Evolutionary conservation across 2,797 vertebrate species (phyloP).

Genomic region (Dendrocincla fuliginosa): DNA sequence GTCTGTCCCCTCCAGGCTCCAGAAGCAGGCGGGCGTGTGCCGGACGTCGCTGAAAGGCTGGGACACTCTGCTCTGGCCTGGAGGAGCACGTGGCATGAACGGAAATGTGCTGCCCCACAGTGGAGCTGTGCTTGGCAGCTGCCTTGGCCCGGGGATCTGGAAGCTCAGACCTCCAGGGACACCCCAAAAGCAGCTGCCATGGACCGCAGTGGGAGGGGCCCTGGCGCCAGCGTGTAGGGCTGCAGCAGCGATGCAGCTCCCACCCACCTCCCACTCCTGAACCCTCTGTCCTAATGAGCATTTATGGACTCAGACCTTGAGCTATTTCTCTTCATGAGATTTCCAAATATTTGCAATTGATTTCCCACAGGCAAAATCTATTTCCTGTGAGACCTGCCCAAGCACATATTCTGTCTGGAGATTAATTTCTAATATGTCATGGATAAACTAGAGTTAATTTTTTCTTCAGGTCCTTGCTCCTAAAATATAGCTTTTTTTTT

Average conservation of each 20-base stretch:
- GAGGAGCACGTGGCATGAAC: not conserved
- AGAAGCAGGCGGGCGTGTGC: not conserved
- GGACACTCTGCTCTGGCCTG: not conserved
- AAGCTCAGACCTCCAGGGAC: no score
- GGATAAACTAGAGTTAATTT: slow-evolving; percentile 11
- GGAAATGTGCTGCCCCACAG: not conserved
- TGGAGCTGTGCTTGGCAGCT: not conserved
- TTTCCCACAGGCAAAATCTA: not conserved
- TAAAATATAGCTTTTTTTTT: not conserved
- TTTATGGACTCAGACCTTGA: not conserved
- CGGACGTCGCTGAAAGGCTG: fast-evolving
- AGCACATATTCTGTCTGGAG: not conserved
- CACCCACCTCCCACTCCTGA: fast-evolving
- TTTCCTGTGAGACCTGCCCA: not conserved
- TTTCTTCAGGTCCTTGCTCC: not conserved
- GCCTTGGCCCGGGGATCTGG: not conserved
- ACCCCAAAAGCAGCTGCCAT: fast-evolving
- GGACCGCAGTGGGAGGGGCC: fast-evolving
- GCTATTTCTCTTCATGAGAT: not conserved
- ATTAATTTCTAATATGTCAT: not conserved
- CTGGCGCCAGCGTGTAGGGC: not conserved
- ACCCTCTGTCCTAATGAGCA: not conserved
- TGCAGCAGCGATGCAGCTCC: not conserved
- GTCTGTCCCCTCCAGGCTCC: not conserved
- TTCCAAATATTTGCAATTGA: not conserved